Conservation (phyloP, 2,888 invertebrate species). For the Archips crataeganus region DNA sequence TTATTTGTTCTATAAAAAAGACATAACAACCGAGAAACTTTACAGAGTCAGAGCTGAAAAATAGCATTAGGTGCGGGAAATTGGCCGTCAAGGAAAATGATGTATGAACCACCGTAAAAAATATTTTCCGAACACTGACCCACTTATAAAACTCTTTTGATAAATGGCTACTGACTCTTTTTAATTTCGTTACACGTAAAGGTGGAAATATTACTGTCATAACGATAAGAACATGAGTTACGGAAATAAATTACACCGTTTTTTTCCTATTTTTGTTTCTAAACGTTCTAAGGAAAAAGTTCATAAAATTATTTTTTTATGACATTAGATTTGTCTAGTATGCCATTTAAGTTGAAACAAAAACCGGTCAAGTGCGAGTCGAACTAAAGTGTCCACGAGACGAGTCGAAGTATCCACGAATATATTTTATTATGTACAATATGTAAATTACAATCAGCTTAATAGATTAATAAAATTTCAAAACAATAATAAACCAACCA, state of each 20-base stretch:
- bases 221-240: background rate
- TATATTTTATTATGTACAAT: no score
- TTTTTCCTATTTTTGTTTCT: background rate
- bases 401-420: no score
- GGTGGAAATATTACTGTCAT: conserved; percentile 9
- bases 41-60: conserved; percentile 51
- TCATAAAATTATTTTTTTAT: no score
- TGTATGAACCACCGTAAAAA: conserved; percentile 70
- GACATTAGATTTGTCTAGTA: no score
- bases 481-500: no score
- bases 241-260: background rate
- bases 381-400: no score
- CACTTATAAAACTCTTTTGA: conserved; percentile 65
- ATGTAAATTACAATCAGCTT: no score
- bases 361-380: no score
- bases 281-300: no score
- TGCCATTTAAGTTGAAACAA: no score
- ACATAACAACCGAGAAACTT: conserved; percentile 18
- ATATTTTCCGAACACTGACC: conserved; percentile 61
- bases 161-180: conserved; percentile 60
- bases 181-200: conserved; percentile 36
- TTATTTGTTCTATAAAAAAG: conserved; percentile 21
- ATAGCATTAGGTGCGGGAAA: conserved; percentile 68
- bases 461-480: no score
- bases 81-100: conserved; percentile 75